Percentiles rank a stretch among this genome's conserved stretches.
phyloP scores from a whole-genome alignment of 2,888 invertebrate species.

The Perizoma flavofasciatum region DNA sequence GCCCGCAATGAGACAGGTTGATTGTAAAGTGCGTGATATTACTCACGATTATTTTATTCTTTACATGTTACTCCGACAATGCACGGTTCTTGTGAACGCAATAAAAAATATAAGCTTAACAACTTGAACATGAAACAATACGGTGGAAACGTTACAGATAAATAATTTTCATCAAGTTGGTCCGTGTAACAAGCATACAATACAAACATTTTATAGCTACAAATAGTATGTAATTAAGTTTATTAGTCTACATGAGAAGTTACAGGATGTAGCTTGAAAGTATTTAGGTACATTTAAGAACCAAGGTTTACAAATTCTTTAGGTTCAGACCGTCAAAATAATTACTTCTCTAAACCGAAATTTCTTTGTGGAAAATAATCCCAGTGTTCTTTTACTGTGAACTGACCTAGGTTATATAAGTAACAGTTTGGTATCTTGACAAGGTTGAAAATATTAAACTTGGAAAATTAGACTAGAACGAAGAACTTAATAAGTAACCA shows the following conservation, averaged over 20 bases:
- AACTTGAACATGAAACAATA: constrained; percentile 30
- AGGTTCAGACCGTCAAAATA: too few relatives aligned
- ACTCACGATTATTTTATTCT: constrained; percentile 58
- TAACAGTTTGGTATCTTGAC: too few relatives aligned
- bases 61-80: constrained; percentile 46
- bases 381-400: too few relatives aligned
- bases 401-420: too few relatives aligned
- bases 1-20: constrained; percentile 49
- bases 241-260: constrained; percentile 32
- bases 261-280: constrained; percentile 4
- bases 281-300: too few relatives aligned
- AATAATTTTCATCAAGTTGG: constrained; percentile 10
- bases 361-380: too few relatives aligned
- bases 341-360: too few relatives aligned
- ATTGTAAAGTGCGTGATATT: constrained; percentile 53
- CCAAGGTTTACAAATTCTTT: too few relatives aligned
- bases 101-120: constrained; percentile 33
- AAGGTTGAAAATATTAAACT: too few relatives aligned
- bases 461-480: too few relatives aligned
- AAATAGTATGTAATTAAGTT: constrained; percentile 10
- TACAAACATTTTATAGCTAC: constrained; percentile 30
- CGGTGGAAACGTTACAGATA: constrained; percentile 23
- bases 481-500: too few relatives aligned
- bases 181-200: constrained; percentile 9
- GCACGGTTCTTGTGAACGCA: constrained; percentile 41